Evolutionary conservation across 2,797 vertebrate species (phyloP).

Genomic region (Leucoraja ocellata): DNA sequence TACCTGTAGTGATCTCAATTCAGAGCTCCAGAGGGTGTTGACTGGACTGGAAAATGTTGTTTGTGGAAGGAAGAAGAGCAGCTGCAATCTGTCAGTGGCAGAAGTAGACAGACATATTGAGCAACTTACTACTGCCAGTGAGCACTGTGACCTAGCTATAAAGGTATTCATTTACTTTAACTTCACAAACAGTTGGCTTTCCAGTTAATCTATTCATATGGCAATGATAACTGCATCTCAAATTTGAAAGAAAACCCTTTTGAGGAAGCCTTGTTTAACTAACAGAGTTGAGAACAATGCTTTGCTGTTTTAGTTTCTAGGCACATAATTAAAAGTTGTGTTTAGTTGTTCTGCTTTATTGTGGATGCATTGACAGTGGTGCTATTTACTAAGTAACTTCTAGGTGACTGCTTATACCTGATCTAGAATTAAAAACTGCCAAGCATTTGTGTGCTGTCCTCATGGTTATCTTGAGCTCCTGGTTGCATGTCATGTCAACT

Average conservation of each 20-base stretch:
- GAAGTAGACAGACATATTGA: slow-evolving; percentile 78
- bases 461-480: too few relatives aligned
- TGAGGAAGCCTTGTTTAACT: too few relatives aligned
- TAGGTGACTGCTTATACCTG: not conserved
- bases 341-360: not conserved
- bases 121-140: slow-evolving; percentile 73
- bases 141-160: slow-evolving; percentile 77
- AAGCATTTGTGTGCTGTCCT: too few relatives aligned
- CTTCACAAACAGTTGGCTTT: not conserved
- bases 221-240: too few relatives aligned
- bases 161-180: slow-evolving; percentile 57
- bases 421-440: too few relatives aligned
- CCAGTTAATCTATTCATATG: not conserved
- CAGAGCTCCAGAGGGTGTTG: slow-evolving; percentile 75
- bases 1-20: slow-evolving; percentile 78
- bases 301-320: not conserved
- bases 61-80: slow-evolving; percentile 75
- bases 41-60: slow-evolving; percentile 75
- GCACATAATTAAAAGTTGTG: not conserved
- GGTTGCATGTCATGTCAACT: too few relatives aligned
- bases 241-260: too few relatives aligned
- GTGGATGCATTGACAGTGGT: not conserved
- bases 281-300: too few relatives aligned
- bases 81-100: slow-evolving; percentile 71
- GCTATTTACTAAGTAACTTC: not conserved